Percentiles rank a stretch among this genome's conserved stretches.
phyloP scores from a whole-genome alignment of 2,888 invertebrate species.

The Scaptomyza cyrtandrae region DNA sequence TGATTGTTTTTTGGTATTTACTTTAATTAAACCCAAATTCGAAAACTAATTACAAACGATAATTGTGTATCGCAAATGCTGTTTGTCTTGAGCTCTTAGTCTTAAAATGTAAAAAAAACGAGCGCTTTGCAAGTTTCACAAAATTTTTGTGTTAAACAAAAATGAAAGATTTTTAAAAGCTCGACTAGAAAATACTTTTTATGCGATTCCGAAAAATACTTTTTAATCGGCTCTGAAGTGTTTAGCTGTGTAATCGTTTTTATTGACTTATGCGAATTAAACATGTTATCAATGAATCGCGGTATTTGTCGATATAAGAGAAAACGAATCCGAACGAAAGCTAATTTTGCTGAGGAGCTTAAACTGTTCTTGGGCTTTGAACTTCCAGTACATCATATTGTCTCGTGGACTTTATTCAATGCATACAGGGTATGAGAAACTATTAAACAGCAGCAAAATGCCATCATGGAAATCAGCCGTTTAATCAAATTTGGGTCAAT shows the following conservation, averaged over 20 bases:
- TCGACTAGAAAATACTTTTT: not conserved
- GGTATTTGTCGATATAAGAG: too few species aligned
- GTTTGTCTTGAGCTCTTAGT: constrained; percentile 12
- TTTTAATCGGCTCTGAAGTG: not conserved
- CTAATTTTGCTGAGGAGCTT: not conserved
- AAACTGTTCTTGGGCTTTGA: not conserved
- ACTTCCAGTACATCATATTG: too few species aligned
- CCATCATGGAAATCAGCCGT: constrained; percentile 45
- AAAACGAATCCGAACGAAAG: too few species aligned
- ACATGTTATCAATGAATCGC: too few species aligned
- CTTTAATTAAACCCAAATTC: constrained; percentile 28
- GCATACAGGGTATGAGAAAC: not conserved
- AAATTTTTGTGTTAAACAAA: constrained; percentile 7
- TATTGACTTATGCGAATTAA: too few species aligned
- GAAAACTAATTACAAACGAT: constrained; percentile 26
- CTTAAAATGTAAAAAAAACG: constrained; percentile 18
- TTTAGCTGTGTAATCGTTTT: not conserved
- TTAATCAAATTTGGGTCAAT: constrained; percentile 56
- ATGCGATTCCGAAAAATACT: not conserved
- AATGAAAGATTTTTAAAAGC: not conserved
- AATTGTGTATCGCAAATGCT: constrained; percentile 1
- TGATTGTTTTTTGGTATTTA: constrained; percentile 25
- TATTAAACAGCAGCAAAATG: constrained; percentile 20
- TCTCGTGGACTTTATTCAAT: too few species aligned
- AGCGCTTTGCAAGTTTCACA: too few species aligned